These are phyloP conservation scores for Crotalus viridis DNA, from an alignment of 2,113 vertebrate genomes.

Conservation along the genomic window DNA sequence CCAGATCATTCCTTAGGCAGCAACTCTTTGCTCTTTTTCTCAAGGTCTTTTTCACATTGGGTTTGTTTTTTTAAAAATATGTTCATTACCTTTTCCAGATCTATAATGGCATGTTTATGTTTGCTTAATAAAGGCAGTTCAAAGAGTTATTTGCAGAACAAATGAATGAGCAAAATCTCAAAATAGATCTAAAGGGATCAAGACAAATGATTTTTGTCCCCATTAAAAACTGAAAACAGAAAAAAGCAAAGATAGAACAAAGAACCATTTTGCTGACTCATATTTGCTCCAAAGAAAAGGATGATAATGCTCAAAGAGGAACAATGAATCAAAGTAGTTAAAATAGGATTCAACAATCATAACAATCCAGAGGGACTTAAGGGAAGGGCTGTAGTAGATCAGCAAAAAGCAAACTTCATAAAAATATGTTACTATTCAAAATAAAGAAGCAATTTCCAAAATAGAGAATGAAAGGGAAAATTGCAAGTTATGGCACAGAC, in stretches of 20 bases:
- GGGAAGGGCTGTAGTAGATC: neutral
- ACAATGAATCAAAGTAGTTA: conserved; percentile 1
- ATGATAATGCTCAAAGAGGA: neutral
- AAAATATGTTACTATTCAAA: neutral
- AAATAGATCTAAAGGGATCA: neutral
- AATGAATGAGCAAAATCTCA: neutral
- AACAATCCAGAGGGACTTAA: neutral
- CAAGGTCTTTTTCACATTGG: neutral
- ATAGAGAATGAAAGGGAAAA: neutral
- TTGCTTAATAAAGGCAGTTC: neutral
- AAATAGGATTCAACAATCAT: accelerated
- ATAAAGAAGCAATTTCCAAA: neutral
- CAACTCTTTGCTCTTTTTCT: neutral
- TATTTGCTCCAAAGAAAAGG: conserved; percentile 21
- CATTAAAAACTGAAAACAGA: conserved; percentile 6
- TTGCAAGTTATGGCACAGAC: neutral
- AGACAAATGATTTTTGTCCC: neutral
- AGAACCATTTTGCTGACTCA: conserved; percentile 12
- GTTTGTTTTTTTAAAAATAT: neutral
- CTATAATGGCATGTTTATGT: neutral
- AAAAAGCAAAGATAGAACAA: neutral
- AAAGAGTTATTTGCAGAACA: neutral
- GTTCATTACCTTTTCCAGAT: neutral
- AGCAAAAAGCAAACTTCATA: neutral
- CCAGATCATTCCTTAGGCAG: neutral